Base-by-base conservation (phyloP, 2,888 invertebrate genomes). In the Heliconius erato region DNA sequence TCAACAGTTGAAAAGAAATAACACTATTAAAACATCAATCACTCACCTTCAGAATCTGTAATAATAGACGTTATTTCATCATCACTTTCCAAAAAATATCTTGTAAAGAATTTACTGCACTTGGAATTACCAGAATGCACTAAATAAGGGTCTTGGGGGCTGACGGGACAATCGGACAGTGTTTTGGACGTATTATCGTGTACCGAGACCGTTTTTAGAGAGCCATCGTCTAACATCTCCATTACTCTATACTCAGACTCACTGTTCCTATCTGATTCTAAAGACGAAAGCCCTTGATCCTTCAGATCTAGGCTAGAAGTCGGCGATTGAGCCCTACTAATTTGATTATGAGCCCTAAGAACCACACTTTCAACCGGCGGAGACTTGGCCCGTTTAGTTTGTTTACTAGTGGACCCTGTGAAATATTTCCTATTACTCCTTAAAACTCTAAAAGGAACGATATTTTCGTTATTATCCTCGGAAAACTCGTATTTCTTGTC, bases 401-500 rank as follows among this genome's bases (percentile, higher is more conserved):
- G 89, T 85, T 93, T 94, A 86, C 91, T 92, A 2, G 93, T 90
- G 3, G 93, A 91, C 0, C 96, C 95, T 35, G 95, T 96, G 84
- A 92, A 96, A 87, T 96, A 96, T 86, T 96, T 96, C 87, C 95
- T 93, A 89, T 96, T 96, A 87, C 96, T 96, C 85, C 97, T 92
- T 86, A 97, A 90, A n/a, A 97, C 97, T 89, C 97, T 96, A 89
- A 97, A 97, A 71, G 97, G 97, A 67, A 97, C 97, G 78, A 97
- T 97, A 88, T 97, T 97, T 88, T 97, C 97, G 88, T 96, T 97
- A 88, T 96, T 96, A 81, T 98, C 98, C 88, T 98, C 98, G 0
- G 98, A 98, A 90, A 99, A 98, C 90, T 98, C 98, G 90, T 99
- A 99, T 91, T 98, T 98, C 91, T 99, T 99, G 89, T 99, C 98